Evolutionary conservation across 2,797 vertebrate genomes (phyloP), one percentile per base, ranked within the genome.

Genomic region (Propithecus perrieri): DNA sequence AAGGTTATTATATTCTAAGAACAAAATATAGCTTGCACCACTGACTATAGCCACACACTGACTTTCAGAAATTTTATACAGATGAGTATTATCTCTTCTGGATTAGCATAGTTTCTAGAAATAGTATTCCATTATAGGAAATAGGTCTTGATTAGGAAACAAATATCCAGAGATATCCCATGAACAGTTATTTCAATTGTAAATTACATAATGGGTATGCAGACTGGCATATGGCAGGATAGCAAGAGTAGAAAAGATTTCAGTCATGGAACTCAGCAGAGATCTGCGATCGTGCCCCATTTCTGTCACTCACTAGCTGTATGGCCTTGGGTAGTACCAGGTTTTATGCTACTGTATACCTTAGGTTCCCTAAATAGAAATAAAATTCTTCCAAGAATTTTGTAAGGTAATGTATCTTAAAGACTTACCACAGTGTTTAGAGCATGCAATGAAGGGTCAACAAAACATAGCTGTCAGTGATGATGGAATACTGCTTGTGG

Each of bases 91-190:
- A 71, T 95, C 83, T 95, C 84, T 53, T 85, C 96, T 84, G 61
- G 74, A 50, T 50, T 91, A 80, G 35, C n/a, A 96, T 96, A 91
- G 75, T 85, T 81, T 95, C 97, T 92, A 98, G 89, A 87, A 98
- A 96, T 90, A 88, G 50, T 90, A 97, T 98, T 93, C 85, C 65
- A 91, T 98, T 97, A 93, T 85, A 78, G 91, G 10, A 93, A 80
- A 59, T 18, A 38, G 89, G 28, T 53, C 75, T 96, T 89, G 38
- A 59, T 74, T 61, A 83, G 28, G 78, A 33, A 63, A 30, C 61
- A 88, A 89, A 24, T 13, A 86, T 72, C 67, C 35, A 41, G 59
- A 50, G 15, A 46, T 48, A 48, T 41, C 5, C 4, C 0, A 1
- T 61, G n/a, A 43, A 35, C 35, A 3, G 33, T 18, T 81, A 35